These are phyloP conservation scores for Nebria brevicollis DNA, from an alignment of 2,888 invertebrate species.

Conservation along the genomic window DNA sequence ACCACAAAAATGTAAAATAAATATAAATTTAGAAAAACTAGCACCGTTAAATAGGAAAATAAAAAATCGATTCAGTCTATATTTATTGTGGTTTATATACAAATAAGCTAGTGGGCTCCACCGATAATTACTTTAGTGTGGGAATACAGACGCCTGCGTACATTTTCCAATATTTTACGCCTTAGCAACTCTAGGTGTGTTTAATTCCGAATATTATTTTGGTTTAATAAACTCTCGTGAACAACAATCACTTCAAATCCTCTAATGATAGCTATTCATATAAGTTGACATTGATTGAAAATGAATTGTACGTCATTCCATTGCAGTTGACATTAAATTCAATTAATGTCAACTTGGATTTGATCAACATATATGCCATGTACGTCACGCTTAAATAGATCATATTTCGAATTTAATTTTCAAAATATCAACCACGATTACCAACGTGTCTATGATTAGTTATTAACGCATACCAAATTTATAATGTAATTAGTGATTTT, in stretches of 20 bases:
- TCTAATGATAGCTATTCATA: not conserved
- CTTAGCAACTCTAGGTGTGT: not conserved
- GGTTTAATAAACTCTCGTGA: not conserved
- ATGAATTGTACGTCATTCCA: conserved; percentile 8
- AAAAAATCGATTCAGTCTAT: not conserved
- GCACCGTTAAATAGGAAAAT: not conserved
- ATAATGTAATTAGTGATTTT: too few relatives aligned
- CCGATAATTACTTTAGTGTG: not conserved
- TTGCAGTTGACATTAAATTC: conserved; percentile 30
- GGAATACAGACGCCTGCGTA: not conserved
- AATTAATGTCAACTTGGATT: conserved; percentile 14
- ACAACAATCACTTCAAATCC: too few relatives aligned
- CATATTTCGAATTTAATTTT: not conserved
- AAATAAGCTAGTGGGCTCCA: not conserved
- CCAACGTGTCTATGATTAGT: too few relatives aligned
- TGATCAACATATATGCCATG: not conserved
- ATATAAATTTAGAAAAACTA: not conserved
- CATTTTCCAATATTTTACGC: not conserved
- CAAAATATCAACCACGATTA: not conserved
- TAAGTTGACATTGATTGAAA: not conserved
- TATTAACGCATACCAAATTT: too few relatives aligned
- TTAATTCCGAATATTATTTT: not conserved
- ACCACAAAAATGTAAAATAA: not conserved
- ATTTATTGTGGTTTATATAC: not conserved
- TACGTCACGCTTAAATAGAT: not conserved